phyloP scores from a whole-genome alignment of 2,113 vertebrate species.

The Callocephalon fimbriatum region DNA sequence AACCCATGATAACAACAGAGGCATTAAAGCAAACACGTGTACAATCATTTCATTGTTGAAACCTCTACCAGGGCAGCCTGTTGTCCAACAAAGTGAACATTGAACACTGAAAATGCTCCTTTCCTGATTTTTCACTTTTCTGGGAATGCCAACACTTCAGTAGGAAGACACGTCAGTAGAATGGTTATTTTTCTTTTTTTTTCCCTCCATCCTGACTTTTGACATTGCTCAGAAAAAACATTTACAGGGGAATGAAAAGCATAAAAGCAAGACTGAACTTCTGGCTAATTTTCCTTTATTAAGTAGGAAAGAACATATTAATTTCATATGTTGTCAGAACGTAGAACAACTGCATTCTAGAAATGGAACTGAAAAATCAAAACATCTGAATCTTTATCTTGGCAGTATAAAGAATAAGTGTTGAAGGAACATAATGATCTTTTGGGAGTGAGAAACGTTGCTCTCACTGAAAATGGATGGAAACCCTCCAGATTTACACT shows the following conservation, averaged over 20 bases:
- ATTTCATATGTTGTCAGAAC: slow-evolving; percentile 36
- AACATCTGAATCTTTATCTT: slow-evolving; percentile 49
- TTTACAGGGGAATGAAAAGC: slow-evolving; percentile 54
- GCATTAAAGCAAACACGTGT: slow-evolving; percentile 73
- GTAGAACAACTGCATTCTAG: neutral
- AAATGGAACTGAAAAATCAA: slow-evolving; percentile 45
- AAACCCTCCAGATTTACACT: neutral
- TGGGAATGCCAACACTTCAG: neutral
- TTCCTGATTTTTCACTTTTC: neutral
- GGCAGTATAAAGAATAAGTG: slow-evolving; percentile 40
- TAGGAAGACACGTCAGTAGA: neutral
- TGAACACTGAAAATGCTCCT: neutral
- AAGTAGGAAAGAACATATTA: slow-evolving; percentile 37
- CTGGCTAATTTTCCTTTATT: slow-evolving; percentile 49
- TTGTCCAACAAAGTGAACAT: neutral
- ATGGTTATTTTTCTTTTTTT: neutral
- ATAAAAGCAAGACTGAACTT: slow-evolving; percentile 35
- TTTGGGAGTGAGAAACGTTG: slow-evolving; percentile 38
- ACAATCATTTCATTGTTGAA: slow-evolving; percentile 70
- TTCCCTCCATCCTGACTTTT: neutral
- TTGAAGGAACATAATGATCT: slow-evolving; percentile 51
- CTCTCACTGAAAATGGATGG: slow-evolving; percentile 7
- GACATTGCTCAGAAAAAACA: slow-evolving; percentile 14
- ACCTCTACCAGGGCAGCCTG: slow-evolving; percentile 8
- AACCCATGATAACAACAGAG: slow-evolving; percentile 73